Conservation (phyloP, 2,797 vertebrate genomes). For the Gambelia wislizenii region DNA sequence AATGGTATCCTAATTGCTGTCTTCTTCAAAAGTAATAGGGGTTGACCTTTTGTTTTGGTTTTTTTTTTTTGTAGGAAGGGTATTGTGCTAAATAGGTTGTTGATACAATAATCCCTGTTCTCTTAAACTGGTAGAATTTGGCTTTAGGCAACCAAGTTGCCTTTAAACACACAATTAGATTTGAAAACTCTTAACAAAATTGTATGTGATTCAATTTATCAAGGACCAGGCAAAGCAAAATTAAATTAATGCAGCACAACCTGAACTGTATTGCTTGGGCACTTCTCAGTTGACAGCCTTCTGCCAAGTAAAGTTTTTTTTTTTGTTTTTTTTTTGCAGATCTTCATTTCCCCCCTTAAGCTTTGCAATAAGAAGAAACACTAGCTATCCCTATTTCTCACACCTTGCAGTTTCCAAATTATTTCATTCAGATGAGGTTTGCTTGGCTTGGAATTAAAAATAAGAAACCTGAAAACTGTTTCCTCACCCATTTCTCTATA, state of each 20-base stretch:
- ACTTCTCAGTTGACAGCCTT: not conserved
- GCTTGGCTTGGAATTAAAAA: not conserved
- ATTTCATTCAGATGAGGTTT: not conserved
- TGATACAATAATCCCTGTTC: conserved; percentile 11
- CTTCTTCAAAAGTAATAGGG: not conserved
- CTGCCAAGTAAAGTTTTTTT: not conserved
- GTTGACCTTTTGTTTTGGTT: not conserved
- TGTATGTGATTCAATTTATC: conserved; percentile 16
- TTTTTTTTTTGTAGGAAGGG: not conserved
- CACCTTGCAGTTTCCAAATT: not conserved
- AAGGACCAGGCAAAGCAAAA: not conserved
- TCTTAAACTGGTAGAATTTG: not conserved
- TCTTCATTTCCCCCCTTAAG: not conserved
- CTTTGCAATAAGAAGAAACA: accelerated
- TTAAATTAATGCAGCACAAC: conserved; percentile 21
- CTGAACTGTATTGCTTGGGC: conserved; percentile 7
- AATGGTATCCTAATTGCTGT: not conserved
- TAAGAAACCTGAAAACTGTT: not conserved
- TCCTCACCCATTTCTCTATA: not conserved
- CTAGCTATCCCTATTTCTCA: not conserved
- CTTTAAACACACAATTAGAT: conserved; percentile 21
- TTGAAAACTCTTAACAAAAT: conserved; percentile 23
- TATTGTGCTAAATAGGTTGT: not conserved
- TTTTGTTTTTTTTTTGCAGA: not conserved
- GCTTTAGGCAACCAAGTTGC: not conserved